Evolutionary conservation across 2,113 vertebrate species (phyloP).

Genomic region (Neopipo cinnamomea): DNA sequence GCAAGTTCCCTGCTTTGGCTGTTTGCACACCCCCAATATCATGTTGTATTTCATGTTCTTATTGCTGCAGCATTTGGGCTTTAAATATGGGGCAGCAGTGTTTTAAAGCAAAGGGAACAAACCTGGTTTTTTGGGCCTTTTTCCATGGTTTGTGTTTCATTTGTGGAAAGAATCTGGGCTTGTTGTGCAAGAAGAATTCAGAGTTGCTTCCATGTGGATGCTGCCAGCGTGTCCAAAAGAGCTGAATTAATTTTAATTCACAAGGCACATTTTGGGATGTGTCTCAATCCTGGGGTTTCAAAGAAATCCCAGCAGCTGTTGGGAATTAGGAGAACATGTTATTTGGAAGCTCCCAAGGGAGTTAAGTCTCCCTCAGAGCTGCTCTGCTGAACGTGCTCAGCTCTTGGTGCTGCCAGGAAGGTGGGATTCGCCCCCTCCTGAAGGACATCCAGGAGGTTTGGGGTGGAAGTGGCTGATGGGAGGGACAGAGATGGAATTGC

Average conservation of each 20-base stretch:
- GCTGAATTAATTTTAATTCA: not conserved
- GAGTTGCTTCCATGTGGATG: not conserved
- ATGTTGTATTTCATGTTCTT: not conserved
- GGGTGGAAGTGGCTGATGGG: not conserved
- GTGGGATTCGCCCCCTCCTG: not conserved
- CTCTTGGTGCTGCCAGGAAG: not conserved
- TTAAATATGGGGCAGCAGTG: rapidly evolving
- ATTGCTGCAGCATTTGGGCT: not conserved
- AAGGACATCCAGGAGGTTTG: not conserved
- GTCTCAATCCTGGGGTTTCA: not conserved
- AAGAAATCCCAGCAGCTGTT: not conserved
- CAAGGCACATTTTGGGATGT: not conserved
- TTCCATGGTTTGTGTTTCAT: not conserved
- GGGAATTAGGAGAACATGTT: rapidly evolving
- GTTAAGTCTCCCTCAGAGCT: not conserved
- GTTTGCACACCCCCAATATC: not conserved
- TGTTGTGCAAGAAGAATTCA: not conserved
- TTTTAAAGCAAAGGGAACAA: not conserved
- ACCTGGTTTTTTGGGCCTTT: not conserved
- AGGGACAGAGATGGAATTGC: not conserved
- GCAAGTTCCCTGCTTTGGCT: not conserved
- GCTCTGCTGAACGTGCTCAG: not conserved
- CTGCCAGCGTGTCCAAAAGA: not conserved
- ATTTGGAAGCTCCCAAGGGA: not conserved
- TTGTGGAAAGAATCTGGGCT: not conserved